These are phyloP conservation scores for Agraylea sexmaculata DNA, from an alignment of 1,140 invertebrate genomes.

Conservation along the genomic window DNA sequence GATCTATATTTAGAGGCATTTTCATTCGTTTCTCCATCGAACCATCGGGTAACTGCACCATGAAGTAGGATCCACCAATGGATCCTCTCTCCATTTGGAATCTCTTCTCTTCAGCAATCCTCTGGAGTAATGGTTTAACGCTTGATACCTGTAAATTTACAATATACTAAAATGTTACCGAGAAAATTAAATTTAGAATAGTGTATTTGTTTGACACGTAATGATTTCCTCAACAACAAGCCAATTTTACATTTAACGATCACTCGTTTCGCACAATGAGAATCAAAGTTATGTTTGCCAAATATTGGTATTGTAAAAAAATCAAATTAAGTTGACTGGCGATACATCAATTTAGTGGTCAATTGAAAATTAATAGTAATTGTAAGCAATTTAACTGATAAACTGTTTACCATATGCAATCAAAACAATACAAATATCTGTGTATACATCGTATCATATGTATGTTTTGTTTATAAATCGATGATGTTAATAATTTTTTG, in stretches of 20 bases:
- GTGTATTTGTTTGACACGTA: not conserved
- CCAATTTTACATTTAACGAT: not conserved
- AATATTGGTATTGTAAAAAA: too few species aligned
- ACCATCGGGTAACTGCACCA: conserved; percentile 80
- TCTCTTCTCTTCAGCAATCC: conserved; percentile 84
- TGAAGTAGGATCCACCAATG: conserved; percentile 79
- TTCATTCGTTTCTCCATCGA: conserved; percentile 79
- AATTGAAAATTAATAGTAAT: too few species aligned
- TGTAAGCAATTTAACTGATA: too few species aligned
- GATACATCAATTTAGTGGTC: too few species aligned
- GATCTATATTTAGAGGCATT: conserved; percentile 77
- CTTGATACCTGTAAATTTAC: conserved; percentile 35
- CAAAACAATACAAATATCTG: too few species aligned
- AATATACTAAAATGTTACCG: conserved; percentile 1
- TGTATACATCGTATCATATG: too few species aligned
- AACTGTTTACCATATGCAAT: too few species aligned
- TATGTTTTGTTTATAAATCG: too few species aligned
- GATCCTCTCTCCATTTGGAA: conserved; percentile 80
- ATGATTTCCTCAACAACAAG: not conserved
- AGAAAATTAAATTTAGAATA: not conserved
- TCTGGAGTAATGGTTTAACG: conserved; percentile 66
- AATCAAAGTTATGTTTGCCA: too few species aligned
- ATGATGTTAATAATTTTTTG: too few species aligned
- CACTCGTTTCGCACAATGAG: conserved; percentile 1
- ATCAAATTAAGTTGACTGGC: too few species aligned